phyloP scores from a whole-genome alignment of 2,888 invertebrate genomes.

The Cyaniris semiargus region DNA sequence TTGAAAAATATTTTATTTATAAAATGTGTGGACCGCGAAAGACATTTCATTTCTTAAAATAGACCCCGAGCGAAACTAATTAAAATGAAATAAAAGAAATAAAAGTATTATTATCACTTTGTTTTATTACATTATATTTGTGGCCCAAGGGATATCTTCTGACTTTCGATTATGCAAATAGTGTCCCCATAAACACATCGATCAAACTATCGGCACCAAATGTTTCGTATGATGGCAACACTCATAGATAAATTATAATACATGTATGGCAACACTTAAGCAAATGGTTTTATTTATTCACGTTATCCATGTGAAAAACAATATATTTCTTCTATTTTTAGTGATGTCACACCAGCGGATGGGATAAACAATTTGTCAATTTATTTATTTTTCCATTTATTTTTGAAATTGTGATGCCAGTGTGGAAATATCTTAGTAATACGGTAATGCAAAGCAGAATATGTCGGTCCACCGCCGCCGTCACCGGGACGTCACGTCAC shows the following conservation, averaged over 20 bases:
- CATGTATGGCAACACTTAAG: constrained; percentile 11
- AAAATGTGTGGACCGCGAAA: too few relatives aligned
- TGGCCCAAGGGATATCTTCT: not conserved
- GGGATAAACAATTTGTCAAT: not conserved
- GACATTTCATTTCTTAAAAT: too few relatives aligned
- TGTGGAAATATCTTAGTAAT: too few relatives aligned
- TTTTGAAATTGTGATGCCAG: too few relatives aligned
- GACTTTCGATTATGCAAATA: constrained; percentile 9
- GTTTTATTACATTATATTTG: not conserved
- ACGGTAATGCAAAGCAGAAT: too few relatives aligned
- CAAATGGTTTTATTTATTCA: constrained; percentile 13
- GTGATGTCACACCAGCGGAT: not conserved
- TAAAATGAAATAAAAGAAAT: too few relatives aligned
- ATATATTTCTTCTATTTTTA: not conserved
- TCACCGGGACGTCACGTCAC: too few relatives aligned
- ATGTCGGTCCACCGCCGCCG: too few relatives aligned
- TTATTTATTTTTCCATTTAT: not conserved
- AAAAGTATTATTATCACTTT: too few relatives aligned
- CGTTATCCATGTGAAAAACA: not conserved
- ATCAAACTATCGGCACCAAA: not conserved
- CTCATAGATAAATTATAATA: not conserved
- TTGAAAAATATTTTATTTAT: too few relatives aligned
- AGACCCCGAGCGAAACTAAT: too few relatives aligned
- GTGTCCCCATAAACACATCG: not conserved
- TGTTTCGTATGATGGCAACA: not conserved